phyloP scores from a whole-genome alignment of 2,888 invertebrate species.

The Cepaea hortensis region DNA sequence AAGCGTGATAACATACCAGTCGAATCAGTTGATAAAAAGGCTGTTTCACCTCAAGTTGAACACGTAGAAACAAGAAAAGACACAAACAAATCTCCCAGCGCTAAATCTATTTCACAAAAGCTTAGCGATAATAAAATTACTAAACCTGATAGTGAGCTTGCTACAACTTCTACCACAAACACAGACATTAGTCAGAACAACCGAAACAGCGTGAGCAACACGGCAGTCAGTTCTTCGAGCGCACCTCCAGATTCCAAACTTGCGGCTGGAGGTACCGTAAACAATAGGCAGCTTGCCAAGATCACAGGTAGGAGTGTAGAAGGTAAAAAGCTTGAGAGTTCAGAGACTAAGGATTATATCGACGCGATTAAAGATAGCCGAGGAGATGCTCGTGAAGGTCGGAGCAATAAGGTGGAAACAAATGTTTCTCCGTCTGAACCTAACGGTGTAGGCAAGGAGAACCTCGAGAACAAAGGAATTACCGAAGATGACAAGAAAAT shows the following conservation, averaged over 20 bases:
- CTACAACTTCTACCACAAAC: neutral
- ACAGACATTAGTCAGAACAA: neutral
- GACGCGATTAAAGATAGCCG: constrained; percentile 15
- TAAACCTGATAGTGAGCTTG: neutral
- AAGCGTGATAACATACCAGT: neutral
- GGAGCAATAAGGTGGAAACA: constrained; percentile 4
- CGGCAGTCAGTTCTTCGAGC: neutral
- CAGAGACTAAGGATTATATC: neutral
- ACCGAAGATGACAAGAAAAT: neutral
- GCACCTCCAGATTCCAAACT: neutral
- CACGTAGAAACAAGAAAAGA: neutral
- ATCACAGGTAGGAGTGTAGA: constrained; percentile 19
- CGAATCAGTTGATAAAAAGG: neutral
- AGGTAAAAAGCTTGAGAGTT: neutral
- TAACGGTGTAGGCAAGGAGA: neutral
- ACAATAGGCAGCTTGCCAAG: constrained; percentile 7
- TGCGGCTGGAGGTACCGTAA: neutral
- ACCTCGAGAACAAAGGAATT: neutral
- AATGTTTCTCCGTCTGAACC: neutral
- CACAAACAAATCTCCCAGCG: too few species aligned
- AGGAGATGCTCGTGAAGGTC: constrained; percentile 38
- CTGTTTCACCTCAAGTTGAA: neutral
- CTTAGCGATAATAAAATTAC: neutral
- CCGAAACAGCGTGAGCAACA: neutral
- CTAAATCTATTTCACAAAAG: neutral